These are phyloP conservation scores for Eupeodes latifasciatus DNA, from an alignment of 2,888 invertebrate species.

Conservation along the genomic window DNA sequence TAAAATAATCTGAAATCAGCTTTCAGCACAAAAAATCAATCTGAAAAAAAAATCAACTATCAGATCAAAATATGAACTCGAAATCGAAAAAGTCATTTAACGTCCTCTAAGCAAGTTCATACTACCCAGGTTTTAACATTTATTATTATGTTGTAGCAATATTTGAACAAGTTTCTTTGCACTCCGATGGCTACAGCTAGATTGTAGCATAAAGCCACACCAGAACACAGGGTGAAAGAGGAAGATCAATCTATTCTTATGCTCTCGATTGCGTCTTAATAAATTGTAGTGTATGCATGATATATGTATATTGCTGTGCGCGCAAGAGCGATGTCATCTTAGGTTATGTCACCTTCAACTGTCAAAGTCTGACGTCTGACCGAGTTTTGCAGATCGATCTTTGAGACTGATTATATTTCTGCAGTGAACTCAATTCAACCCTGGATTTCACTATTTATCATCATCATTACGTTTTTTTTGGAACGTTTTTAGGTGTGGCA, in stretches of 20 bases:
- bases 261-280: constrained; percentile 50
- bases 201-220: constrained; percentile 4
- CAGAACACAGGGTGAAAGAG: constrained; percentile 3
- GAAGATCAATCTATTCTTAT: constrained; percentile 47
- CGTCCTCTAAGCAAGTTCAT: background rate
- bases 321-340: constrained; percentile 60
- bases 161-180: constrained; percentile 64
- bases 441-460: constrained; percentile 44
- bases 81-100: too few relatives aligned
- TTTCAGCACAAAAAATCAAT: too few relatives aligned
- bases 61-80: too few relatives aligned
- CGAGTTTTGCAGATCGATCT: constrained; percentile 70
- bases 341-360: constrained; percentile 69
- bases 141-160: constrained; percentile 35
- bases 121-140: background rate
- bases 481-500: constrained; percentile 39
- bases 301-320: background rate
- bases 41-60: too few relatives aligned
- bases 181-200: constrained; percentile 46
- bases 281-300: background rate
- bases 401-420: constrained; percentile 55
- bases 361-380: constrained; percentile 66
- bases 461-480: constrained; percentile 8
- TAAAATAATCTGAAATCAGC: too few relatives aligned
- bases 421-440: constrained; percentile 36